Base-by-base conservation (phyloP, 2,888 invertebrate species). In the Meiosimyza decipiens region DNA sequence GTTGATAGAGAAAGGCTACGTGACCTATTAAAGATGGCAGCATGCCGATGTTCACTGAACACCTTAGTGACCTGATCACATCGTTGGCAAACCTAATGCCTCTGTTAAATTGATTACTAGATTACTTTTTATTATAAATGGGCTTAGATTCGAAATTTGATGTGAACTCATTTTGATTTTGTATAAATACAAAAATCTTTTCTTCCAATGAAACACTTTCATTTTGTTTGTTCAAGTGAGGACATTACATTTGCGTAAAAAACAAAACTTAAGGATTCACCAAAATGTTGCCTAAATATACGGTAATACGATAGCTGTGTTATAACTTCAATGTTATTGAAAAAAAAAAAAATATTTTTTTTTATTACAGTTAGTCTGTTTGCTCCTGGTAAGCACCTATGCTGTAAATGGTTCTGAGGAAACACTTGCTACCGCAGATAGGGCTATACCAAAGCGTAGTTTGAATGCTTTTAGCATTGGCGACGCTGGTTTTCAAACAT, bases 371-470 rank as follows among this genome's bases (percentile, higher is more conserved):
- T 16, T 74, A 54, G 22, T 28, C 28, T 68, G 71, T 62, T 40
- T 73, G 55, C 52, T 76, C 51, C 62, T 78, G 47, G 52, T 78
- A 57, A 15, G 76, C 66, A 50, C 55, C 69, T 49, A 62, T 71
- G 62, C 51, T 13, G 71, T 71, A 5, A 59, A 22, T 7, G 71
- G 69, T 69, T 74, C 76, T 22, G 68, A 71, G 71, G 72, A 4
- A n/a, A 75, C 52, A 22, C n/a, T 60, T 6, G 22, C 65, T 49
- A 57, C 71, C 9, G n/a, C 70, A 15, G 71, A 77, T 5, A 82
- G 78, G 68, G 64, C 76, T n/a, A 63, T 82, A 59, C 79, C 79
- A 0, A 84, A 84, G 67, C 84, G 85, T 49, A 83, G 83, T 60
- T 52, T 85, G 11, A 77, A 79, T 55, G 75, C 72, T 12, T 78